Evolutionary conservation across 1,140 invertebrate genomes (phyloP).

Genomic region (Drosophila punjabiensis): DNA sequence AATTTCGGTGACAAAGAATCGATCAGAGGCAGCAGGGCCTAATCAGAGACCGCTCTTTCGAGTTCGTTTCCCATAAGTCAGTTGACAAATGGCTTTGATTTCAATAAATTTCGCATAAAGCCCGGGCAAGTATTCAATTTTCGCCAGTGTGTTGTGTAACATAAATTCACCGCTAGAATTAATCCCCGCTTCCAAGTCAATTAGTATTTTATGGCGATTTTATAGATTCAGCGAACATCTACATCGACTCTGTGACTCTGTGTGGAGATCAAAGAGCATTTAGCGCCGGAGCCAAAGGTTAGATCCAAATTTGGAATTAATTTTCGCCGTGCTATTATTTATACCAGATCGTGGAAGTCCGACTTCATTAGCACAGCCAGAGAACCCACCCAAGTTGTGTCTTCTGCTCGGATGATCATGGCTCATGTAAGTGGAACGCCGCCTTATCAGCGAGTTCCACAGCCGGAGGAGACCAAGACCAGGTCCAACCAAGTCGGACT

Average conservation of each 20-base stretch:
- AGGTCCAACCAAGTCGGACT: conserved; percentile 10
- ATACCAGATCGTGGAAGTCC: conserved; percentile 43
- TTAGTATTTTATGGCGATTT: conserved; percentile 81
- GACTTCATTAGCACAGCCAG: conserved; percentile 66
- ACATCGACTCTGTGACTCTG: conserved; percentile 6
- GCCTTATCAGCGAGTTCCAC: conserved; percentile 64
- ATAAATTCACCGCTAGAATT: conserved; percentile 81
- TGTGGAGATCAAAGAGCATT: conserved; percentile 58
- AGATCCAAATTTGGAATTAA: conserved; percentile 63
- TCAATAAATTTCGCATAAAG: conserved; percentile 79
- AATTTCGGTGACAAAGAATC: conserved; percentile 62
- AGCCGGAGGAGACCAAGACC: conserved; percentile 17
- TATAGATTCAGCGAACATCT: conserved; percentile 47
- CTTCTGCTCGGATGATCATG: conserved; percentile 28
- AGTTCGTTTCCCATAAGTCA: conserved; percentile 53
- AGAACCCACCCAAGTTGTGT: conserved; percentile 74
- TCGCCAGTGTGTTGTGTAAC: conserved; percentile 70
- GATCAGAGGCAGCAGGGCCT: conserved; percentile 47
- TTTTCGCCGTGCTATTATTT: conserved; percentile 59
- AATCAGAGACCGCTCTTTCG: not conserved
- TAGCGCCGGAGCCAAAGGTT: conserved; percentile 48
- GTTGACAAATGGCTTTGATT: conserved; percentile 47
- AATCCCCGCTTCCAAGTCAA: conserved; percentile 71
- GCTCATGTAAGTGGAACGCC: conserved; percentile 79
- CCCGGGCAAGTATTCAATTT: conserved; percentile 72